Base-by-base conservation (phyloP, 2,888 invertebrate species). In the Rotaria socialis region DNA sequence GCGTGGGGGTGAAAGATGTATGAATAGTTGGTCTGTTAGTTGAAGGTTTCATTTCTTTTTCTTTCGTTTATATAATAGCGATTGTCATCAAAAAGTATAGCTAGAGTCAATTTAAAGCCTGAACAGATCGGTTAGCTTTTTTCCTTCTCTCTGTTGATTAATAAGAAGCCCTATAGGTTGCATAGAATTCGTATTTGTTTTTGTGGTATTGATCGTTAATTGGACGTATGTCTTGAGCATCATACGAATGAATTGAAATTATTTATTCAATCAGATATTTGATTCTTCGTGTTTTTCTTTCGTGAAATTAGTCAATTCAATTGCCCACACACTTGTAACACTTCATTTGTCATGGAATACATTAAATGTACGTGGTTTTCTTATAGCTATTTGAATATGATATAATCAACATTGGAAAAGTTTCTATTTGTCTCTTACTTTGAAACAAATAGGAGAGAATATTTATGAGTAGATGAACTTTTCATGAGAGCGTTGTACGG, bases 21-120 rank as follows among this genome's bases (percentile, higher is more conserved):
- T 67, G 67, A 67, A 10, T 67, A 67, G 67, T 67, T 67, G 67
- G 67, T 19, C 35, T 67, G 67, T 67, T 67, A 41, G 35, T 67
- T 67, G 35, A 27, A 67, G 67, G 67, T 67, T 67, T 67, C 67
- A 67, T 67, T 67, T 67, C 67, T 35, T 67, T 16, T 52, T 52
- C 52, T 55, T 55, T 55, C 67, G 67, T 67, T 67, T 67, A 16
- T 35, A 67, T 67, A 35, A 19, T 67, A 67, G 7, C 35, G 35
- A 67, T 27, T 35, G 35, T 67, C 27, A 67, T 16, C 27, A 11
- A 67, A 16, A 67, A 67, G 14, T 67, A 19, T 35, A 67, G 3
- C 7, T 41, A 19, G 35, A 67, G 19, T 19, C 19, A 19, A 41
- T 67, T 4, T 41, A 19, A 41, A 19, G 19, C 16, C 35, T 16